Evolutionary conservation across 2,797 vertebrate species (phyloP), one percentile per base, ranked within the genome.

Genomic region (Rhinella marina): DNA sequence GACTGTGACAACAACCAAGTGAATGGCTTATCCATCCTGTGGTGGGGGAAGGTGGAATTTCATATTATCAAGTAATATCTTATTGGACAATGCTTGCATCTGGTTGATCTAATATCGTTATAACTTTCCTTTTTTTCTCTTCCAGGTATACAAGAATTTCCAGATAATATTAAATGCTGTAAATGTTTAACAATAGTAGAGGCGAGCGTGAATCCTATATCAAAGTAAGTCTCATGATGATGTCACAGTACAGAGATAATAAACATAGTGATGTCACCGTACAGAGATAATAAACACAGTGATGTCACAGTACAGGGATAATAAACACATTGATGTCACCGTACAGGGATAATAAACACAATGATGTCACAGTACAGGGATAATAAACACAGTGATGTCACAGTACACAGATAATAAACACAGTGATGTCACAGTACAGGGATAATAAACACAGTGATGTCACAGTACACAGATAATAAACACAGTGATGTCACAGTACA

Each of bases 101-200:
- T 32, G 29, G 2, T 21, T 16, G 2, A 12, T 76, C 21, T 52
- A 2, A 50, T 76, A n/a, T 13, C 13, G 10, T 6, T 50, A 32
- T 17, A 8, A 8, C 48, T 17, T 73, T 41, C 66, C 72, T 41
- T 21, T 9, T 29, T 9, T 90, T 82, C 86, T 85, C 88, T 93
- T 91, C 87, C 77, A 99, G 98, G 98, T 93, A 98, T 99, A 93
- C 98, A 99, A 95, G 98, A 99, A 94, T 99, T 99, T 93, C 98
- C 98, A 92, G 98, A 99, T 92, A 99, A 97, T 91, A 99, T 99
- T 90, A 99, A 99, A 94, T 99, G 98, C 92, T 99, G 98, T 96
- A 99, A 99, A 95, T 98, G 97, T 94, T 95, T 99, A 94, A 97
- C 98, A 90, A 96, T 99, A 93, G 97, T 99, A 93, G 98, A 99